Base-by-base conservation (phyloP, 2,113 vertebrate species). In the Plectropomus leopardus region DNA sequence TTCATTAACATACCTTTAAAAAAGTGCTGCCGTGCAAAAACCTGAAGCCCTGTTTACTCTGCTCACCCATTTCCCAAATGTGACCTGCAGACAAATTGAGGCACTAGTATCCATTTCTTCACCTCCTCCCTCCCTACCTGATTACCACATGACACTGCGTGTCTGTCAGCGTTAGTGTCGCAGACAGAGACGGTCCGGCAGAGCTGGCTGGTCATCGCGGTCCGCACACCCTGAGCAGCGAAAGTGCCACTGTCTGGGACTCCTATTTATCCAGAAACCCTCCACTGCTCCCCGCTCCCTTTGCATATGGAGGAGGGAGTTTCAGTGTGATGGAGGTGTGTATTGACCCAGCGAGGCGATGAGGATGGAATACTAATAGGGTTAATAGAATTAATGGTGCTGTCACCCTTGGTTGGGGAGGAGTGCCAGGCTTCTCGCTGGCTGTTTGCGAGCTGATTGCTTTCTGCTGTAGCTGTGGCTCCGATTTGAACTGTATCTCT, bases 321-420 rank as follows among this genome's bases (percentile, higher is more conserved):
- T 64, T 86, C 68, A 51, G 86, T 47, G 75, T 88, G 91, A 90
- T 87, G 88, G 87, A 92, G 92, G 88, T 82, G 90, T 90, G 86
- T 83, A 89, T 91, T 88, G 90, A 93, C 91, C 86, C 77, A 82
- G 80, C 11, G 7, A 3, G 78, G 57, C 57, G 68, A 88, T 89
- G 86, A 80, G 87, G 86, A 88, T 83, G 87, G 93, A 87, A 92
- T 94, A 89, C 93, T 91, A 92, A 94, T 86, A 44, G 88, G 86
- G 86, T 90, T 94, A 91, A 92, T 92, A 83, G 88, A 92, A 93
- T 89, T 92, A 91, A 93, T 94, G 92, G 78, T 34, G 81, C 86
- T 90, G 92, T 91, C 90, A 89, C 87, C 85, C 79, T 75, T 58
- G 80, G 72, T 76, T 85, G 82, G 51, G 82, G 86, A 83, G 86